Evolutionary conservation across 2,113 vertebrate genomes (phyloP).

Genomic region (Brevimyrus niger): DNA sequence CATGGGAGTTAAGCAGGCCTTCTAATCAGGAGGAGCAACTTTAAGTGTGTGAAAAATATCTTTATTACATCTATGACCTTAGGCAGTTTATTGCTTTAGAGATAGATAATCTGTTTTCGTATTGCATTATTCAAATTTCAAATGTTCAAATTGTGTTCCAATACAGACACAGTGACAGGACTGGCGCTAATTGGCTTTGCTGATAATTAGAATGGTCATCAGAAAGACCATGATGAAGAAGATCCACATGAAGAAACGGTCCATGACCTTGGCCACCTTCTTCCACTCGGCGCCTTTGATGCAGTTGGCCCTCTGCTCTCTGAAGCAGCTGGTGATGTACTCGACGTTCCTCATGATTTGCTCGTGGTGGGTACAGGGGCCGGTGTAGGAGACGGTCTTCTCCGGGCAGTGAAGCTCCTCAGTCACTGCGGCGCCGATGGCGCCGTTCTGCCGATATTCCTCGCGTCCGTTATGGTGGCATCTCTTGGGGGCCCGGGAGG

Average conservation of each 20-base stretch:
- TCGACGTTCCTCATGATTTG: constrained; percentile 79
- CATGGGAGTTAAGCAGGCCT: background rate
- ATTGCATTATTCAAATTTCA: background rate
- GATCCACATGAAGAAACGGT: constrained; percentile 98
- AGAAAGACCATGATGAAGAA: constrained; percentile 96
- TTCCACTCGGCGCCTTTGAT: constrained; percentile 90
- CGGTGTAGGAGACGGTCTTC: constrained; percentile 30
- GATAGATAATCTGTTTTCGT: background rate
- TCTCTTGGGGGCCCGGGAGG: constrained; percentile 14
- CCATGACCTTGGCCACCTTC: constrained; percentile 96
- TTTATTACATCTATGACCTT: background rate
- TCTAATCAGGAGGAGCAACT: background rate
- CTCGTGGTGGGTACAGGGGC: constrained; percentile 62
- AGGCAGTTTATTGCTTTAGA: background rate
- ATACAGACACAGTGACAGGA: background rate
- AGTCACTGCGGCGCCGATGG: constrained; percentile 50
- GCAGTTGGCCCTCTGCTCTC: constrained; percentile 76
- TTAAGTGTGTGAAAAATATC: background rate
- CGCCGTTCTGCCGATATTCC: constrained; percentile 45
- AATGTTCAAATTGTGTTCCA: background rate
- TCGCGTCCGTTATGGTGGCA: constrained; percentile 44
- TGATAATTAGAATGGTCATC: constrained; percentile 88
- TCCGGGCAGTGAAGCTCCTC: constrained; percentile 40
- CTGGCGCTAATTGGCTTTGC: constrained; percentile 71
- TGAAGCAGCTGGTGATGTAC: constrained; percentile 84